Evolutionary conservation across 2,888 invertebrate species (phyloP).

Genomic region (Agapetus fuscipes): DNA sequence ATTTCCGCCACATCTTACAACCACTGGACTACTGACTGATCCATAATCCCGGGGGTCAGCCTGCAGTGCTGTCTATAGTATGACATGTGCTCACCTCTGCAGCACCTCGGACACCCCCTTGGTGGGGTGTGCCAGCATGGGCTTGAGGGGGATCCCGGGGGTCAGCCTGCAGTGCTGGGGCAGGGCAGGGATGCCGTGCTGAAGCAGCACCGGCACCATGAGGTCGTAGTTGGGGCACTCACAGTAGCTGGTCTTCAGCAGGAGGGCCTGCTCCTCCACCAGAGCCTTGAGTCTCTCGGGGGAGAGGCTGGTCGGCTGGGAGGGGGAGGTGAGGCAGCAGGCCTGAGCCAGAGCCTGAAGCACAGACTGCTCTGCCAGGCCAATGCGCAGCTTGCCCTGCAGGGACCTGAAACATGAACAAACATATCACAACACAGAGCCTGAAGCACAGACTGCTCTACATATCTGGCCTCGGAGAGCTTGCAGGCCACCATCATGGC

Average conservation of each 20-base stretch:
- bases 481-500: constrained; percentile 87
- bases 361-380: constrained; percentile 93
- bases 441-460: no score
- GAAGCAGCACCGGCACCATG: constrained; percentile 68
- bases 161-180: constrained; percentile 75
- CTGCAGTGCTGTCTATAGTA: no score
- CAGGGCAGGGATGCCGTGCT: constrained; percentile 64
- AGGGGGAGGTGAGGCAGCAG: constrained; percentile 57
- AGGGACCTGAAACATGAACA: constrained; percentile 52
- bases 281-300: constrained; percentile 63
- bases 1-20: no score
- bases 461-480: constrained; percentile 76
- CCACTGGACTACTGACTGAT: no score
- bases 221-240: constrained; percentile 92
- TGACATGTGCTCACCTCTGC: no score
- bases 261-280: constrained; percentile 63
- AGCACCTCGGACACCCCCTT: constrained; percentile 87
- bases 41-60: no score
- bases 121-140: constrained; percentile 98
- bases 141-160: constrained; percentile 91
- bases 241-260: constrained; percentile 88
- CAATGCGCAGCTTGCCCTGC: constrained; percentile 90
- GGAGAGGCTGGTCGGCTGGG: no score
- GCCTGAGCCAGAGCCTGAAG: constrained; percentile 85
- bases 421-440: no score